Percentiles rank a stretch among this genome's conserved stretches.
These are phyloP conservation scores for Arenaria interpres DNA, from an alignment of 2,113 vertebrate genomes.

Conservation along the genomic window DNA sequence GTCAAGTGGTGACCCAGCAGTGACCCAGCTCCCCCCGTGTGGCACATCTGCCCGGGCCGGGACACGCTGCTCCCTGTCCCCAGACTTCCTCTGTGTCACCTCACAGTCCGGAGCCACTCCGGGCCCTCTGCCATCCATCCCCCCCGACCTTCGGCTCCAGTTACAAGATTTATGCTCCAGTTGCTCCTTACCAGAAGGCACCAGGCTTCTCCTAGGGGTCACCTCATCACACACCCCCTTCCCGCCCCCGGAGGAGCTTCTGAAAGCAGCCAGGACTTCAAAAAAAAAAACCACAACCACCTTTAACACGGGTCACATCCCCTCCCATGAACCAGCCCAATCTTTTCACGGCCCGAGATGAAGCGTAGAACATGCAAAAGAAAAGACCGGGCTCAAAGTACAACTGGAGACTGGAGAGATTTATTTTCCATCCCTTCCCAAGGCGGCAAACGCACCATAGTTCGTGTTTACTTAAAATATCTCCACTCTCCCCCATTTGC, in stretches of 20 bases:
- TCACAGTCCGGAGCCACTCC: not conserved
- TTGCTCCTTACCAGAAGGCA: not conserved
- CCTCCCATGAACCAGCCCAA: fast-evolving
- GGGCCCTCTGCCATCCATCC: not conserved
- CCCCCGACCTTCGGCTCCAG: not conserved
- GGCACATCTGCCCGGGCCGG: not conserved
- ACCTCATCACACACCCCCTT: not conserved
- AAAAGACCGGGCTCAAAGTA: not conserved
- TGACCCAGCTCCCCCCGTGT: fast-evolving
- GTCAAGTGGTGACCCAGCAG: no score
- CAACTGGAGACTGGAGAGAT: not conserved
- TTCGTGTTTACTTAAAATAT: not conserved
- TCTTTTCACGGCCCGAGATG: not conserved
- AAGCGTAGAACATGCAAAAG: not conserved
- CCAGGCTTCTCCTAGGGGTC: not conserved
- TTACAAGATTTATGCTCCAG: not conserved
- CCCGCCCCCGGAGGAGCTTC: not conserved
- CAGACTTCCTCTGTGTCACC: not conserved
- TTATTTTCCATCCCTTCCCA: slow-evolving; percentile 37
- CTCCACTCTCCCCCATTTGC: not conserved
- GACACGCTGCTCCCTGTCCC: not conserved
- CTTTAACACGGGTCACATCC: not conserved
- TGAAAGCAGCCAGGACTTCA: not conserved
- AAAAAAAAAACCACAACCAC: not conserved
- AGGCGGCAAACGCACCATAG: not conserved